Evolutionary conservation across 2,113 vertebrate genomes (phyloP).

Genomic region (Mesoclemmys tuberculata): DNA sequence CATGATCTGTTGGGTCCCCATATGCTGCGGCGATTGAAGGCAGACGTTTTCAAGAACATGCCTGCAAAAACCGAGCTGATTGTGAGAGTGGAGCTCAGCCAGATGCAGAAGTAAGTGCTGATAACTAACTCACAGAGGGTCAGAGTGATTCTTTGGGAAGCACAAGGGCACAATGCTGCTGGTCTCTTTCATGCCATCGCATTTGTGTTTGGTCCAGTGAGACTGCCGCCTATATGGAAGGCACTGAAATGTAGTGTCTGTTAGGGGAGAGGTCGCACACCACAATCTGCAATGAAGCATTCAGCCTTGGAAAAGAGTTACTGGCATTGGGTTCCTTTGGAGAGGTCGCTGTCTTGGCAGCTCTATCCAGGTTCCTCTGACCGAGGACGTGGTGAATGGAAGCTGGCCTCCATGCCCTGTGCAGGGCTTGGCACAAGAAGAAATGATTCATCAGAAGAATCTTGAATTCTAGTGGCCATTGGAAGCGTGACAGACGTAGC

Average conservation of each 20-base stretch:
- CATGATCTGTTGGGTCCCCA: conserved; percentile 96
- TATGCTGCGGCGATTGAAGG: conserved; percentile 96
- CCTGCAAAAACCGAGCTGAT: conserved; percentile 98
- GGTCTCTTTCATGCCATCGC: fast-evolving
- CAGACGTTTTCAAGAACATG: conserved; percentile 99
- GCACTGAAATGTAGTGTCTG: neutral
- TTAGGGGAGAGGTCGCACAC: neutral
- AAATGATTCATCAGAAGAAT: neutral
- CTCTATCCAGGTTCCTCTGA: neutral
- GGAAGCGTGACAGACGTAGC: fast-evolving
- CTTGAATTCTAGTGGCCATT: fast-evolving
- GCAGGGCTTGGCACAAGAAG: neutral
- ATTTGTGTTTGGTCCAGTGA: fast-evolving
- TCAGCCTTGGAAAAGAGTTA: neutral
- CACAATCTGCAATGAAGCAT: fast-evolving
- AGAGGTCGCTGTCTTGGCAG: neutral
- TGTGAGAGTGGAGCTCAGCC: conserved; percentile 95
- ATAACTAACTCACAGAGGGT: neutral
- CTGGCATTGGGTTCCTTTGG: fast-evolving
- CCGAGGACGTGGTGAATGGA: fast-evolving
- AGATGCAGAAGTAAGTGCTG: conserved; percentile 95
- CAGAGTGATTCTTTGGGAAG: neutral
- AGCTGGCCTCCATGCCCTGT: neutral
- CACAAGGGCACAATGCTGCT: neutral
- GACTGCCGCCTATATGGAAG: fast-evolving